These are phyloP conservation scores for Megalops cyprinoides DNA, from an alignment of 2,797 vertebrate genomes.

Conservation along the genomic window DNA sequence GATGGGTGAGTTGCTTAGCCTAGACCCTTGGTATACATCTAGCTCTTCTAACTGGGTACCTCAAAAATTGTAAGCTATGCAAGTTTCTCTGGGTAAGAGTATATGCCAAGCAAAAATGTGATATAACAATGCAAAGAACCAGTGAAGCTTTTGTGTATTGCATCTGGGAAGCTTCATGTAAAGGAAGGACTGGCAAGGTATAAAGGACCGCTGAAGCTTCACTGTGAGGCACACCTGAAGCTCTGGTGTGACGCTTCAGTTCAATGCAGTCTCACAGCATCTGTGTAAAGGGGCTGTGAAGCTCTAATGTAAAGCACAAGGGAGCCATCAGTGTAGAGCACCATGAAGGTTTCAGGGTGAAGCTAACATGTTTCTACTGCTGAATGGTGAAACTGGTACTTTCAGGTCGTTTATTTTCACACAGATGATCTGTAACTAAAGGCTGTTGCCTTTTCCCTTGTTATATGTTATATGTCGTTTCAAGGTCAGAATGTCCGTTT, in stretches of 20 bases:
- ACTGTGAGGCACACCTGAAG: neutral
- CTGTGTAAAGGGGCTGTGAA: no score
- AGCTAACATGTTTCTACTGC: no score
- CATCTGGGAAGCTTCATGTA: no score
- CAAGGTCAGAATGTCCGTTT: conserved; percentile 39
- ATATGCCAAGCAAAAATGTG: neutral
- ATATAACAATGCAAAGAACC: no score
- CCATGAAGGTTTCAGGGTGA: no score
- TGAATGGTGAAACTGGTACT: neutral
- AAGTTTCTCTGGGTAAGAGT: no score
- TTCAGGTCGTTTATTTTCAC: conserved; percentile 1
- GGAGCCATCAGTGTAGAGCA: neutral
- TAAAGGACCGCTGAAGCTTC: neutral
- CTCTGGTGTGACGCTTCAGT: neutral
- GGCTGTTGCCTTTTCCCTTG: conserved; percentile 47
- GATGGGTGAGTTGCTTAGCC: no score
- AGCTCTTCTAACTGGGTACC: no score
- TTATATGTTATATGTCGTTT: neutral
- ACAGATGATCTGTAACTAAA: conserved; percentile 47
- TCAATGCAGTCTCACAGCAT: no score
- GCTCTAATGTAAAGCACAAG: neutral
- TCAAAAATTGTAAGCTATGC: conserved; percentile 24
- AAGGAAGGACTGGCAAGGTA: neutral
- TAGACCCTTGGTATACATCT: no score
- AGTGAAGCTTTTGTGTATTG: neutral